Evolutionary conservation across 2,797 vertebrate species (phyloP), one percentile per base, ranked within the genome.

Genomic region (Sebastiscus albofasciatus): DNA sequence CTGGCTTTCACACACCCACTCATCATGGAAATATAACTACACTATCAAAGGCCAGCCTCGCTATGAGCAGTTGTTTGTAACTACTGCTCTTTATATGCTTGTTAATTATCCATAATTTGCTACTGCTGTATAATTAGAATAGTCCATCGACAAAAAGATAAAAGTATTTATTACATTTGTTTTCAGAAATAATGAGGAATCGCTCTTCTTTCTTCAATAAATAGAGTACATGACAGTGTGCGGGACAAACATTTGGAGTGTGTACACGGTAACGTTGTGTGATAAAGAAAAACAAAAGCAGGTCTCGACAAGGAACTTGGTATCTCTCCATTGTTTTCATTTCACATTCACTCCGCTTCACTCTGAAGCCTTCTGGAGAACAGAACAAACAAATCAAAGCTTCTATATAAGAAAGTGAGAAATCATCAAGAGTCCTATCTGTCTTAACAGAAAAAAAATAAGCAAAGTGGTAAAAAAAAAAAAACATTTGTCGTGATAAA

Each of bases 141-240:
- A 83, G 46, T 54, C 18, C 4, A 33, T 69, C 20, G 74, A 65
- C n/a, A 79, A 72, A 79, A 71, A 67, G 70, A 75, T 49, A 80
- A 65, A 85, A 61, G 22, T 18, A 22, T 87, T 89, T 79, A 90
- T 87, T 89, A 59, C 12, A 68, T 71, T 56, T 71, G 52, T 77
- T 76, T 79, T 34, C 24, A 77, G 66, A 81, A 65, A 67, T 34
- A 68, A 77, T 46, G 58, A 58, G 11, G 24, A 58, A 5, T 20
- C 42, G 33, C 16, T 59, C 16, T 46, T 56, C 58, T 46, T 67
- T 49, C 76, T 66, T 84, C 31, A 89, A 92, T 92, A 93, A 94
- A 94, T 91, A 91, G 52, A 76, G 59, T 56, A 70, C 29, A 72
- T 16, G 52, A 75, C 18, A n/a, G 66, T 58, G 24, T 67, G 26